phyloP scores from a whole-genome alignment of 2,888 invertebrate species.

The Tinea semifulvella region DNA sequence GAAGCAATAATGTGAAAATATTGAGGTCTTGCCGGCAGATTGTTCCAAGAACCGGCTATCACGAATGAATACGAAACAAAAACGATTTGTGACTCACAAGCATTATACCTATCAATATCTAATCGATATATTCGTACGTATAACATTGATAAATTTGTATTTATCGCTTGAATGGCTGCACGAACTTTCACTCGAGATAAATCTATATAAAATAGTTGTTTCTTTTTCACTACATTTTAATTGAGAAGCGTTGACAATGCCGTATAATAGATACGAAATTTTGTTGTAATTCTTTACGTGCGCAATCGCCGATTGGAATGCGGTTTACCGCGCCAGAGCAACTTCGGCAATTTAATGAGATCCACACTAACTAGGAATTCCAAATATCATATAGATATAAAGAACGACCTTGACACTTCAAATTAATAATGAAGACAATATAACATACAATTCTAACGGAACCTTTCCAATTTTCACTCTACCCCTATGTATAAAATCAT shows the following conservation, averaged over 20 bases:
- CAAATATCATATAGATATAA: too few species aligned
- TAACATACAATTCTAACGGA: too few species aligned
- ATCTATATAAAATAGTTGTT: not conserved
- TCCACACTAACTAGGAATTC: too few species aligned
- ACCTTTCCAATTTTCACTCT: too few species aligned
- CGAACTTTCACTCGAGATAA: not conserved
- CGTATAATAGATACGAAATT: not conserved
- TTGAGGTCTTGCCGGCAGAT: too few species aligned
- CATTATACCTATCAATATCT: not conserved
- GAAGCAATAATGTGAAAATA: too few species aligned
- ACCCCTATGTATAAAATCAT: too few species aligned
- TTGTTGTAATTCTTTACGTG: slow-evolving; percentile 3
- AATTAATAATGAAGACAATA: too few species aligned
- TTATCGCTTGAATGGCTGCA: not conserved
- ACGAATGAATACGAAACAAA: not conserved
- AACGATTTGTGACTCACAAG: slow-evolving; percentile 2
- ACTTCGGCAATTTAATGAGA: slow-evolving; percentile 3
- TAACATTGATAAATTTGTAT: slow-evolving; percentile 4
- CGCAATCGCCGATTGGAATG: slow-evolving; percentile 1
- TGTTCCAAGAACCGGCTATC: not conserved
- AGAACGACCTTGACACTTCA: too few species aligned
- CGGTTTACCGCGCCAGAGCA: slow-evolving; percentile 1
- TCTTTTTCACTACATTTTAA: not conserved
- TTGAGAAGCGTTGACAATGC: not conserved
- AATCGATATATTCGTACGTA: slow-evolving; percentile 8